Base-by-base conservation (phyloP, 2,888 invertebrate species). In the Rambutsinella grinnellia region DNA sequence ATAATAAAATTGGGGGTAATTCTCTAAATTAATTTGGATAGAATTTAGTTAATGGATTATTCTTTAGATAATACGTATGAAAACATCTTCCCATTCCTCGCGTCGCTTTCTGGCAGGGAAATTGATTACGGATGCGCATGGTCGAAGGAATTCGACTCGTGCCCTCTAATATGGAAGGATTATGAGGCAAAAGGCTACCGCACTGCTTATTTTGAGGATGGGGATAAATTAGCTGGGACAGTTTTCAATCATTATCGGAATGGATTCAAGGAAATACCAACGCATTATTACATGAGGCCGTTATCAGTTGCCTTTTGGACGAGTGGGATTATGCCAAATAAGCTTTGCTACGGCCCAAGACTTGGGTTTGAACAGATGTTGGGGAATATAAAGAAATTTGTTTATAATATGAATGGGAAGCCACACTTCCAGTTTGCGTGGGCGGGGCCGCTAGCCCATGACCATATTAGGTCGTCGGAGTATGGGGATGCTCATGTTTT, bases 361-460 rank as follows among this genome's bases (percentile, higher is more conserved):
- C 89, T 92, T 80, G 91, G 91, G 53, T 92, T 92, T 71, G 90
- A 92, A 82, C 90, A 93, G n/a, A 87, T 94, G 2, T 87, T 95
- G 47, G 90, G 93, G 72, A 94, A 93, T 84, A 88, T 92, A 8
- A 86, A 88, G 67, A 91, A 90, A 83, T 90, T 94, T 75, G 89
- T 91, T 0, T 53, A 3, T 88, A 86, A 87, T 0, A 88, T 88
- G 3, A 90, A 93, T 85, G 87, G 87, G 65, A 89, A 90, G 8
- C 89, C 90, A 19, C 91, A 92, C 84, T 95, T 96, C 86, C 93
- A 92, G 0, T 93, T 96, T 83, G 92, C 94, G 85, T 96, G 96
- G 94, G 90, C 93, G 76, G 91, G 92, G 0, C 92, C 93, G 68
- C 88, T 96, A 84, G 93, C 94, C 1, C 96, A 97, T 85, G 96